phyloP scores from a whole-genome alignment of 2,888 invertebrate species.

The Acanthosepion esculentum region DNA sequence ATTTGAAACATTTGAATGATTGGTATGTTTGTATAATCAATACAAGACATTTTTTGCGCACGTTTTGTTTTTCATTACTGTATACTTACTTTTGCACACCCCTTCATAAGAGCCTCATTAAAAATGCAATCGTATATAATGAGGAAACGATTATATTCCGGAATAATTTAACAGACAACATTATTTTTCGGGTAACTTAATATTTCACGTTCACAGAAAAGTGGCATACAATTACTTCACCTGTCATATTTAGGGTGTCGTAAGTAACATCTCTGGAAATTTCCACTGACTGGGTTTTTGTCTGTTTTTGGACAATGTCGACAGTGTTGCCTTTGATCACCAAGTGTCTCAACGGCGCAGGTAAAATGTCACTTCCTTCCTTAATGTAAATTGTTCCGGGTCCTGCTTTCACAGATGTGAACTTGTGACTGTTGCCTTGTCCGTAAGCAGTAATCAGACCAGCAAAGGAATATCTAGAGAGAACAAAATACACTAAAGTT shows the following conservation, averaged over 20 bases:
- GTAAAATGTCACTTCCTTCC: slow-evolving; percentile 52
- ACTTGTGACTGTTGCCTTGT: slow-evolving; percentile 56
- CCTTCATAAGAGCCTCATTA: too few species aligned
- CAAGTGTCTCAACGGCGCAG: slow-evolving; percentile 54
- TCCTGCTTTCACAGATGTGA: slow-evolving; percentile 60
- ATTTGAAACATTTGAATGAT: too few species aligned
- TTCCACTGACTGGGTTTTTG: slow-evolving; percentile 56
- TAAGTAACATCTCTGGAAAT: slow-evolving; percentile 55
- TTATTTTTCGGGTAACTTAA: too few species aligned
- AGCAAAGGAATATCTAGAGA: slow-evolving; percentile 56
- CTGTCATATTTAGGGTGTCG: slow-evolving; percentile 43
- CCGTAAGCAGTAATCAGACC: slow-evolving; percentile 62
- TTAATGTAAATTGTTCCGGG: slow-evolving; percentile 63
- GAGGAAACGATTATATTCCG: too few species aligned
- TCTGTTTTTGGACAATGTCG: slow-evolving; percentile 58
- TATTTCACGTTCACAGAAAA: neutral
- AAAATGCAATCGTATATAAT: too few species aligned
- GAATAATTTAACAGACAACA: too few species aligned
- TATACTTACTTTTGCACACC: too few species aligned
- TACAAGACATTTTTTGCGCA: too few species aligned
- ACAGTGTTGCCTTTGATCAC: slow-evolving; percentile 56
- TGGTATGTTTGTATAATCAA: too few species aligned
- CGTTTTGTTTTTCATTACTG: too few species aligned
- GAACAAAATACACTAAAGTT: neutral
- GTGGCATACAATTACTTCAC: neutral